Evolutionary conservation across 2,888 invertebrate genomes (phyloP).

Genomic region (Proisotoma minuta): DNA sequence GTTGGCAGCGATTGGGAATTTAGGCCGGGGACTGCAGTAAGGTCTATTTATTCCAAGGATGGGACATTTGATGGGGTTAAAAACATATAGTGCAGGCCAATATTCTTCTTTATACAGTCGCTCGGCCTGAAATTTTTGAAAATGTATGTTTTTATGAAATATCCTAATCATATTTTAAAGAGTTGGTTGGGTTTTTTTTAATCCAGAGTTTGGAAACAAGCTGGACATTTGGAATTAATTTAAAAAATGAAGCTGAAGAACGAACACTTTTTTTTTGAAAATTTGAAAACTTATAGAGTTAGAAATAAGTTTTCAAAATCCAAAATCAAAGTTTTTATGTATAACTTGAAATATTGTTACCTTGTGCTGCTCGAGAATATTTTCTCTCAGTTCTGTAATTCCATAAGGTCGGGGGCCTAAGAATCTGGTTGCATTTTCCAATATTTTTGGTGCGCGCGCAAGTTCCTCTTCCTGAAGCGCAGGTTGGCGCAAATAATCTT

Average conservation of each 20-base stretch:
- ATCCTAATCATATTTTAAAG: too few species aligned
- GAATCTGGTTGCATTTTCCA: slow-evolving; percentile 13
- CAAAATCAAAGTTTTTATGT: too few species aligned
- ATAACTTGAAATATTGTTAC: neutral
- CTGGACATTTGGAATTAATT: neutral
- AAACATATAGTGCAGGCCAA: slow-evolving; percentile 25
- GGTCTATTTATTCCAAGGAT: slow-evolving; percentile 24
- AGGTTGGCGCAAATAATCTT: slow-evolving; percentile 23
- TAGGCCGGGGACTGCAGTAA: slow-evolving; percentile 19
- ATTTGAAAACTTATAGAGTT: neutral
- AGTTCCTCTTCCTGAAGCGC: slow-evolving; percentile 18
- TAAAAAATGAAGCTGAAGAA: too few species aligned
- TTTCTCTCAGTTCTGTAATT: slow-evolving; percentile 9
- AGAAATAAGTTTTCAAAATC: neutral
- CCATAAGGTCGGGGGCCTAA: slow-evolving; percentile 22
- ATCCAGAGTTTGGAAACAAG: neutral
- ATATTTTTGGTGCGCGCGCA: slow-evolving; percentile 3
- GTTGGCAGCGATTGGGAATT: slow-evolving; percentile 17
- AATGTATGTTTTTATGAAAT: neutral
- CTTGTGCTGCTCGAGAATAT: neutral
- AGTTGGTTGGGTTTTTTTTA: neutral
- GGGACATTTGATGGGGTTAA: slow-evolving; percentile 28
- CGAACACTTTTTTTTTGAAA: neutral
- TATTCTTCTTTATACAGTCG: slow-evolving; percentile 30
- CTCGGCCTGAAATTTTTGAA: slow-evolving; percentile 12